Evolutionary conservation across 1,140 invertebrate species (phyloP).

Genomic region (Sycophaga agraensis): DNA sequence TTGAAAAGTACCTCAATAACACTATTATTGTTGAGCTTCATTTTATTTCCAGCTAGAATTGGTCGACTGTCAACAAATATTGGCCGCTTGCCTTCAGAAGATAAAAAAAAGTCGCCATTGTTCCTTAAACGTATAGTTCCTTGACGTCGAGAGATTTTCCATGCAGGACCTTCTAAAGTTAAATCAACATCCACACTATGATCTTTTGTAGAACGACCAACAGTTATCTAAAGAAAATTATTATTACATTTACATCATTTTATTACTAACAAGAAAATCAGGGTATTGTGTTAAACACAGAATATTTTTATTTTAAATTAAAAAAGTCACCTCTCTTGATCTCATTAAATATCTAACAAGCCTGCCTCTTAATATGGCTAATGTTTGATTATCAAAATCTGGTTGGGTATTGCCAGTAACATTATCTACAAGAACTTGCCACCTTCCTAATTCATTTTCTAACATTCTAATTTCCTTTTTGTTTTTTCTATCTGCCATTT

Average conservation of each 20-base stretch:
- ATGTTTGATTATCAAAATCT: slow-evolving; percentile 88
- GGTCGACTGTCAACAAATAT: slow-evolving; percentile 93
- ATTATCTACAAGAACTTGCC: slow-evolving; percentile 92
- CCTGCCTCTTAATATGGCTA: slow-evolving; percentile 89
- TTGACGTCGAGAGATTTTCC: slow-evolving; percentile 83
- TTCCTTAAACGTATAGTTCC: slow-evolving; percentile 87
- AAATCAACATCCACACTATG: slow-evolving; percentile 93
- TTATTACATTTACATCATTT: too few species aligned
- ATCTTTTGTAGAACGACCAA: slow-evolving; percentile 87
- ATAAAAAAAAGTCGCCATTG: slow-evolving; percentile 91
- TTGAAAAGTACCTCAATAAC: slow-evolving; percentile 86
- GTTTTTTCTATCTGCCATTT: slow-evolving; percentile 68
- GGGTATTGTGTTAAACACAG: slow-evolving; percentile 16
- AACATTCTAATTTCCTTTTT: slow-evolving; percentile 84
- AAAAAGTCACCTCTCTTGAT: slow-evolving; percentile 78
- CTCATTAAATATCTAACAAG: slow-evolving; percentile 93
- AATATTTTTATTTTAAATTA: too few species aligned
- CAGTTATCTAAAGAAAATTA: slow-evolving; percentile 70
- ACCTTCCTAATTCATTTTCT: slow-evolving; percentile 86
- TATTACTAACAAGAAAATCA: background rate
- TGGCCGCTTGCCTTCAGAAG: slow-evolving; percentile 92
- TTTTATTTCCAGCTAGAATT: slow-evolving; percentile 82
- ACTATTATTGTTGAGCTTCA: slow-evolving; percentile 87
- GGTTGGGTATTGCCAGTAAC: slow-evolving; percentile 77
- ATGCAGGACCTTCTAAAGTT: slow-evolving; percentile 84